phyloP scores from a whole-genome alignment of 2,113 vertebrate species.

The Pardalotus punctatus region DNA sequence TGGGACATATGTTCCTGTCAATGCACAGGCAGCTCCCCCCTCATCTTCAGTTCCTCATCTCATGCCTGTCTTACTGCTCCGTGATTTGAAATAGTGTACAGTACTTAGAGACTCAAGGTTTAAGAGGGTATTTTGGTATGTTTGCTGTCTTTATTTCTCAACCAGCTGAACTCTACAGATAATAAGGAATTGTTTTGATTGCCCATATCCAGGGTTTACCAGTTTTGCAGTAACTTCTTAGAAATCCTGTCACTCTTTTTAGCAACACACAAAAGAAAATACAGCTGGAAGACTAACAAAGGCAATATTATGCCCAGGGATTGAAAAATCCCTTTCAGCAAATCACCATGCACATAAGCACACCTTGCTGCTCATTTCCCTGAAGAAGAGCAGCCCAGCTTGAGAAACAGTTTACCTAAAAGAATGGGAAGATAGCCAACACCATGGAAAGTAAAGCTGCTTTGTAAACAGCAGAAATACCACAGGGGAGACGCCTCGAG shows the following conservation, averaged over 20 bases:
- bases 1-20: neutral
- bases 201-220: neutral
- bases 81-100: neutral
- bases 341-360: neutral
- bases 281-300: conserved; percentile 9
- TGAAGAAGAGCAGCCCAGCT: neutral
- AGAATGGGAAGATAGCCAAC: neutral
- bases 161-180: neutral
- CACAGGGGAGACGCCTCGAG: neutral
- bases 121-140: neutral
- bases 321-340: conserved; percentile 1
- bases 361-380: neutral
- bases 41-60: neutral
- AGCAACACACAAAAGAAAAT: neutral
- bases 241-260: neutral
- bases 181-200: neutral
- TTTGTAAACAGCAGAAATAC: conserved; percentile 24
- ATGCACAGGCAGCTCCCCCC: neutral
- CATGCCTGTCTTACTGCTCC: neutral
- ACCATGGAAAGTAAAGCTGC: neutral
- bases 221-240: neutral
- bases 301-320: neutral
- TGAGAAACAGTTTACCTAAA: neutral
- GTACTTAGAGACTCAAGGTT: neutral
- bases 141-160: neutral